phyloP scores from a whole-genome alignment of 2,888 invertebrate genomes.

The Rhopalosiphum nymphaeae region DNA sequence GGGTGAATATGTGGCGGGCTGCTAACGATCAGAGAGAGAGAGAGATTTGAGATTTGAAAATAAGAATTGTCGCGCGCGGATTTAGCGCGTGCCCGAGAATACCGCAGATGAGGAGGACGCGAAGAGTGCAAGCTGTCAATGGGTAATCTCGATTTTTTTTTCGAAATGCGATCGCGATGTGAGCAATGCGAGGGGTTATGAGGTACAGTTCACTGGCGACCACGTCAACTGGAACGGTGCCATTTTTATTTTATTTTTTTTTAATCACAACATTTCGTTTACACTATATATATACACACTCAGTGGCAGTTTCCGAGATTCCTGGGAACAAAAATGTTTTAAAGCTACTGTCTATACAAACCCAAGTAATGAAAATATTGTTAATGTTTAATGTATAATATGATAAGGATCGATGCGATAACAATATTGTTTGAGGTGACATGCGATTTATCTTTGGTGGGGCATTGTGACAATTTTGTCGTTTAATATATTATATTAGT shows the following conservation, averaged over 20 bases:
- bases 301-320: background rate
- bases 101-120: background rate
- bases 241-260: background rate
- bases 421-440: background rate
- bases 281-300: no score
- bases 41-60: background rate
- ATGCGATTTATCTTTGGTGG: background rate
- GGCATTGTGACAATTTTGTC: background rate
- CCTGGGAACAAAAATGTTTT: background rate
- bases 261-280: background rate
- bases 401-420: background rate
- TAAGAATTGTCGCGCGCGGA: background rate
- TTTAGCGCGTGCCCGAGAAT: background rate
- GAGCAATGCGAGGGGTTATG: background rate
- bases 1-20: background rate
- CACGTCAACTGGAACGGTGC: conserved; percentile 40
- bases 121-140: conserved; percentile 29
- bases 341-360: background rate
- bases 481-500: background rate
- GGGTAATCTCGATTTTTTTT: conserved; percentile 28
- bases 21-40: background rate
- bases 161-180: conserved; percentile 28
- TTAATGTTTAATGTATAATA: background rate
- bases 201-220: conserved; percentile 17
- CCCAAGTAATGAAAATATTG: background rate